Base-by-base conservation (phyloP, 2,113 vertebrate species). In the Gallinago undulata region DNA sequence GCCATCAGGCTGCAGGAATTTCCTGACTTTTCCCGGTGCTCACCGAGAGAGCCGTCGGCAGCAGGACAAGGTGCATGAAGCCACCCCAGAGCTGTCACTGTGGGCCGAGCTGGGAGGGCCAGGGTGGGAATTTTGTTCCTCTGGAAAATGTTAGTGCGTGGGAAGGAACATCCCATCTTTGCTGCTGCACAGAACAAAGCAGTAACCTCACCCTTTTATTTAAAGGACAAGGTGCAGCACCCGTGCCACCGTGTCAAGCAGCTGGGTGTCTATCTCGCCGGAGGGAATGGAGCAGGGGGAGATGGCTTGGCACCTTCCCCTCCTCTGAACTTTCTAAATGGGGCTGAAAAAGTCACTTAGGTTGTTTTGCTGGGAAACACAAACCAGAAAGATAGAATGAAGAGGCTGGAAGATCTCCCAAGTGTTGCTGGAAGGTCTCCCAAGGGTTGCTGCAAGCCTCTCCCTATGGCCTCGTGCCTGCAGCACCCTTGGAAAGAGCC, bases 31-130 rank as follows among this genome's bases (percentile, higher is more conserved):
- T 75, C n/a, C 66, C 0, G 2, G 18, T 15, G 16, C 63, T 76
- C 10, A 33, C 30, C 47, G 53, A 0, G 55, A 59, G 19, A 43
- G 12, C 47, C 6, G 0, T 2, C 7, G 5, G 48, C 72, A 47
- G 66, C 62, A 69, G 48, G 72, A 43, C 21, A 14, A 85, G 51
- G 41, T 41, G 51, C 31, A 18, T 10, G 12, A 33, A 28, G 23
- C 53, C 57, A 18, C 10, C 0, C 27, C 21, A 6, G 48, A 33
- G 8, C 41, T 3, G 2, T 28, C 56, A 14, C 19, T 24, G 15
- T 0, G 1, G 43, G 31, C 6, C 25, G 23, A 66, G 9, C 30
- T 0, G 0, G 0, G 0, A 59, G 37, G 60, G 31, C 56, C 41
- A 69, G 68, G 56, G 51, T 57, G 55, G 53, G 55, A 67, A 35